Evolutionary conservation across 2,797 vertebrate species (phyloP).

Genomic region (Pangasius sanitwongsei): DNA sequence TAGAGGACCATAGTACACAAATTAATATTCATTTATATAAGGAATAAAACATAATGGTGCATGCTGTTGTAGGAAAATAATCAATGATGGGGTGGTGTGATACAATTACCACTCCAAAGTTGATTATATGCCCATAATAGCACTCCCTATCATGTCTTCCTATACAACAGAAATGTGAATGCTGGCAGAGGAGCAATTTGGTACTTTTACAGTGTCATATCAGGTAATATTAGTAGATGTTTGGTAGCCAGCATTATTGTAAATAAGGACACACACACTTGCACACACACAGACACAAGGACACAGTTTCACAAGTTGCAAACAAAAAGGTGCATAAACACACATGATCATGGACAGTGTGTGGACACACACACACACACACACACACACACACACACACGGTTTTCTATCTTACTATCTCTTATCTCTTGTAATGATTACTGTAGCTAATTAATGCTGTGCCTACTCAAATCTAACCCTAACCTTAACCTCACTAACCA

Average conservation of each 20-base stretch:
- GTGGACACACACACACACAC: background rate
- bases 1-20: background rate
- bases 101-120: background rate
- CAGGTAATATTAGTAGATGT: background rate
- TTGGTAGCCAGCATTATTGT: background rate
- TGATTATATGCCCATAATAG: background rate
- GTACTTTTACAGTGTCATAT: background rate
- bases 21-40: conserved; percentile 3
- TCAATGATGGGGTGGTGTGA: background rate
- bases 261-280: background rate
- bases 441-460: background rate
- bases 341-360: no score
- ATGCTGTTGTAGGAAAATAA: background rate
- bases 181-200: background rate
- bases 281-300: background rate
- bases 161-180: background rate
- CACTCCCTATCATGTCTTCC: background rate
- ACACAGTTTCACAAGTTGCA: no score
- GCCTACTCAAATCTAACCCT: background rate
- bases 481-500: background rate
- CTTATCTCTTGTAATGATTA: background rate
- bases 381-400: background rate
- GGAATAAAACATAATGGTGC: background rate
- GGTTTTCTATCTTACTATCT: background rate
- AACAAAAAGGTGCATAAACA: no score